phyloP scores from a whole-genome alignment of 2,113 vertebrate species.

The Gobiocypris rarus region DNA sequence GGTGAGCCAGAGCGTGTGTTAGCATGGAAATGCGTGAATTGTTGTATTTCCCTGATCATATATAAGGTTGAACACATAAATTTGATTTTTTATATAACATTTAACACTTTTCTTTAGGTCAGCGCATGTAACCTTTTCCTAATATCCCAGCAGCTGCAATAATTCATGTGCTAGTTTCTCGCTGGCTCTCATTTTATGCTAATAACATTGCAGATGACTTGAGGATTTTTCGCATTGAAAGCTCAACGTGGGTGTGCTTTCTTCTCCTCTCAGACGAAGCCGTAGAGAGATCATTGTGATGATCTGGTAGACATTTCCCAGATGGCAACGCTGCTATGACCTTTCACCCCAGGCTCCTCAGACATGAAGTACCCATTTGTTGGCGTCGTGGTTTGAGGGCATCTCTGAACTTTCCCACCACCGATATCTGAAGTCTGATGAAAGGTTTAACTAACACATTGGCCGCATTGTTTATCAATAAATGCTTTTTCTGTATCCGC shows the following conservation, averaged over 20 bases:
- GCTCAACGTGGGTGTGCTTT: slow-evolving; percentile 40
- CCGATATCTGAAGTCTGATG: slow-evolving; percentile 50
- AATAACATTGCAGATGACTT: neutral
- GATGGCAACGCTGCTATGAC: slow-evolving; percentile 34
- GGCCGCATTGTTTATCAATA: slow-evolving; percentile 44
- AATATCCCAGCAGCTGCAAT: slow-evolving; percentile 25
- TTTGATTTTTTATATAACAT: neutral
- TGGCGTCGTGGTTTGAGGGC: slow-evolving; percentile 8
- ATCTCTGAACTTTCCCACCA: slow-evolving; percentile 52
- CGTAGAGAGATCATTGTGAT: neutral
- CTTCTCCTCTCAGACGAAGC: slow-evolving; percentile 6
- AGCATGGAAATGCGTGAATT: neutral
- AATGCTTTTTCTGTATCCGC: slow-evolving; percentile 37
- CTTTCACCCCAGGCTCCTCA: slow-evolving; percentile 45
- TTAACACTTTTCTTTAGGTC: slow-evolving; percentile 1
- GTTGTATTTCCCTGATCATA: neutral
- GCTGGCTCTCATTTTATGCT: slow-evolving; percentile 27
- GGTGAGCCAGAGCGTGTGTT: neutral
- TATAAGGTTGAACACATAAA: slow-evolving; percentile 20
- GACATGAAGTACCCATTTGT: slow-evolving; percentile 54
- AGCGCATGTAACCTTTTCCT: slow-evolving; percentile 6
- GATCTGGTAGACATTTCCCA: slow-evolving; percentile 38
- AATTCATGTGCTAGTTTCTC: neutral
- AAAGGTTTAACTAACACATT: slow-evolving; percentile 49
- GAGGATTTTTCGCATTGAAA: neutral